Conservation (phyloP, 2,113 vertebrate genomes). For the Epinephelus lanceolatus region DNA sequence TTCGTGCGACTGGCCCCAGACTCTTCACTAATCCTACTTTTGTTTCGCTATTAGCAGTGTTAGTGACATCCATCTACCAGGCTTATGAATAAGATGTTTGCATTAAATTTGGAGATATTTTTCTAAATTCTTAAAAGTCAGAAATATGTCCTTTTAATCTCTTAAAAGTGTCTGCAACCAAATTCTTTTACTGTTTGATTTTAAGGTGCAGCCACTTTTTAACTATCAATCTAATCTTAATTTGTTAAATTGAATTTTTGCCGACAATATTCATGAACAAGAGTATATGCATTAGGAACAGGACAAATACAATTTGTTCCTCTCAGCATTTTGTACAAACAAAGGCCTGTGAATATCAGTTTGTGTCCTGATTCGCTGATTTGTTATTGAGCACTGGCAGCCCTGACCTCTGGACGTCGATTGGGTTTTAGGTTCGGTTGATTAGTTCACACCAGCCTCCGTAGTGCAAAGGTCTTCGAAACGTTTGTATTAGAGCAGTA, state of each 20-base stretch:
- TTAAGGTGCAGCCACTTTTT: neutral
- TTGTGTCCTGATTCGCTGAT: slow-evolving; percentile 17
- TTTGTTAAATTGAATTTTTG: neutral
- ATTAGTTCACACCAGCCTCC: neutral
- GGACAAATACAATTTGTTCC: neutral
- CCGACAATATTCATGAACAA: too few species aligned
- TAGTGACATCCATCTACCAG: neutral
- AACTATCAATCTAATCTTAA: too few species aligned
- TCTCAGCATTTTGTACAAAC: neutral
- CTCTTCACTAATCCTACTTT: too few species aligned
- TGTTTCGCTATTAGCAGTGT: too few species aligned
- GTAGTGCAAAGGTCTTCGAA: slow-evolving; percentile 47
- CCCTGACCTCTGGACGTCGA: slow-evolving; percentile 16
- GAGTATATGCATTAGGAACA: neutral
- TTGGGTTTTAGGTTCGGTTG: neutral
- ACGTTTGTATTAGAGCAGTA: slow-evolving; percentile 38
- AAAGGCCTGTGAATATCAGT: neutral
- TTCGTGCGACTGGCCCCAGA: too few species aligned
- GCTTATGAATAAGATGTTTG: neutral
- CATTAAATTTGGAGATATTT: neutral
- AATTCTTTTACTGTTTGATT: neutral
- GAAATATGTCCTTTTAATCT: neutral
- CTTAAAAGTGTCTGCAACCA: neutral
- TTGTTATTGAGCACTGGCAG: neutral
- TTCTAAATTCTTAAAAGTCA: neutral